Base-by-base conservation (phyloP, 2,888 invertebrate genomes). In the Arge pagana region DNA sequence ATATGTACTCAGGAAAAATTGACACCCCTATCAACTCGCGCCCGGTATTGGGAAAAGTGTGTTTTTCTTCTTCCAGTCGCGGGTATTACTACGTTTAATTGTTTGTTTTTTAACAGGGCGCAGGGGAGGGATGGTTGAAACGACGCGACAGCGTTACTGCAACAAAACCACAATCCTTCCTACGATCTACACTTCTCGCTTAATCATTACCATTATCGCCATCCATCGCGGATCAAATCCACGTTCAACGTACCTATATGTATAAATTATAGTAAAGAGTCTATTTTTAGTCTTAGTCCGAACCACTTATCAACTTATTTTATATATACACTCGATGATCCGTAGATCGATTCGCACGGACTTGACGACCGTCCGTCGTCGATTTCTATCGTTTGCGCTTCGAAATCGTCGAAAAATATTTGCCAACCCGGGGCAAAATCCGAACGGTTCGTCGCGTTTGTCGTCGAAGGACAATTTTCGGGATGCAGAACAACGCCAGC, bases 261-360 rank as follows among this genome's bases (percentile, higher is more conserved):
- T 69, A 71, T 71, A 71, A 72, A 71, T 72, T 71, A 70, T 68
- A 57, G 43, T 51, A 67, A 64, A 65, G 69, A 67, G n/a, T 67
- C 60, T 65, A 70, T 59, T 60, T 57, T 60, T 71, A 63, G 48
- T 50, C 58, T 68, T 68, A 68, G 48, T 55, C 45, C 59, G 70
- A 67, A 54, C 61, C 62, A 61, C 61, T 68, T 64, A 63, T 53
- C 23, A 50, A 53, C 42, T 59, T 52, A 48, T 35, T 53, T 63
- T 67, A 67, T 71, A 71, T 71, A 33, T 73, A 71, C 71, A 73
- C 49, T 63, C 66, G 58, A 65, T 33, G n/a, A n/a, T n/a, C n/a
- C n/a, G n/a, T n/a, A 68, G 64, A 62, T 63, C 65, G 59, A 63
- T 54, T 62, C 19, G 55, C 16, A 30, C 28, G 16, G 37, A 33